Base-by-base conservation (phyloP, 1,140 invertebrate genomes). In the Trigoniulus corallinus region DNA sequence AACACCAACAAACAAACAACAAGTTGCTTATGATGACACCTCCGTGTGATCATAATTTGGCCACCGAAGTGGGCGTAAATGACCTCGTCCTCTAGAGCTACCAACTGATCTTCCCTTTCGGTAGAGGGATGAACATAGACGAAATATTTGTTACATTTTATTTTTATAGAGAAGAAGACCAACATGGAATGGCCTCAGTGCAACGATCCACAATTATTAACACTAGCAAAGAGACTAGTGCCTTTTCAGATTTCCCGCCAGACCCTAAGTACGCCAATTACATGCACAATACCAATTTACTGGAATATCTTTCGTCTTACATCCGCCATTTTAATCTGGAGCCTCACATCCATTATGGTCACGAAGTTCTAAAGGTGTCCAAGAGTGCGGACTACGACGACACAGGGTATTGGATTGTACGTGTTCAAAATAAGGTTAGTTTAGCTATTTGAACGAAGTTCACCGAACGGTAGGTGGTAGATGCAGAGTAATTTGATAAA, bases 181-280 rank as follows among this genome's bases (percentile, higher is more conserved):
- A 58, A 13, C 13, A 62, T 50, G 52, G 65, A 48, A 22, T 54
- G 56, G 60, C 55, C 48, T 66, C 46, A 56, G 61, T 62, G 2
- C 58, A 56, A 55, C 56, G 58, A 40, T 58, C 54, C 1, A 67
- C 67, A 24, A 61, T 69, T 4, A 70, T 69, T 37, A 70, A 70
- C 54, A 68, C 64, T 0, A 66, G 64, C 45, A 70, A 69, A 53
- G 67, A 71, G 59, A 51, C 62, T 20, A 50, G 41, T 15, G 42
- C 57, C 18, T 61, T 54, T 42, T 57, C 55, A 44, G 70, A 72
- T 50, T 72, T 71, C 54, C 70, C 69, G 1, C 62, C 66, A 4
- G 67, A 68, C n/a, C 53, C 54, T 12, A 52, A 68, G 10, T 70
- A 62, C 50, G 66, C 70, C 1, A 65, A 64, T 37, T 72, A 68